Base-by-base conservation (phyloP, 2,888 invertebrate genomes). In the Yponomeuta malinellus region DNA sequence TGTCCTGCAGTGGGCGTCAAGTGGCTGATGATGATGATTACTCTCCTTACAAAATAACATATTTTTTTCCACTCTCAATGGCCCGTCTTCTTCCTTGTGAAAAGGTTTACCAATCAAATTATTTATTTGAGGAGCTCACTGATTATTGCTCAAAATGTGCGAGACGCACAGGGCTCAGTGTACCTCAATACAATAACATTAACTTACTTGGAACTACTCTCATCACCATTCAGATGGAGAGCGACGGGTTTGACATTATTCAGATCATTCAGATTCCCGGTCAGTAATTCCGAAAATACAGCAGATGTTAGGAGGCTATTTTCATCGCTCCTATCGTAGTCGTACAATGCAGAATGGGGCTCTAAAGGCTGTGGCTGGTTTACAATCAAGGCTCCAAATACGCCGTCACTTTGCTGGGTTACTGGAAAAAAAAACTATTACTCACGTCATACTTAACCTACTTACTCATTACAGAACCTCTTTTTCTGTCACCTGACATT, bases 361-460 rank as follows among this genome's bases (percentile, higher is more conserved):
- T 92, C 90, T 69, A 87, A 74, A 0, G 86, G 88, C 48, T 87
- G 86, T 0, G 93, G 88, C 75, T 93, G 90, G 68, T 94, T 92
- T 9, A 95, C 89, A 2, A 94, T 84, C 10, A 95, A 75, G 0
- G 93, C 82, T 0, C 95, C 95, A 73, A 93, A 93, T 1, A 94
- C 80, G 0, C 95, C 95, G 73, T 94, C 94, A 71, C 91, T 90
- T 76, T 94, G 93, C 73, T 94, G 94, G 1, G 92, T 76, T 10
- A 94, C 95, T 94, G 83, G 48, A 85, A 84, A 29, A 52, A 71
- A 64, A 66, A 23, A 37, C 10, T 12, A n/a, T 52, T 71, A 33
- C 5, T 4, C 3, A 33, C 5, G 33, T 37, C 10, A 67, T 2
- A 15, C 3, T 67, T 43, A 43, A 43, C 43, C 5, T 8, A 43